Evolutionary conservation across 64 coral and sea anemone genomes (phyloP).

Genomic region (Dendrophyllia cribrosa): DNA sequence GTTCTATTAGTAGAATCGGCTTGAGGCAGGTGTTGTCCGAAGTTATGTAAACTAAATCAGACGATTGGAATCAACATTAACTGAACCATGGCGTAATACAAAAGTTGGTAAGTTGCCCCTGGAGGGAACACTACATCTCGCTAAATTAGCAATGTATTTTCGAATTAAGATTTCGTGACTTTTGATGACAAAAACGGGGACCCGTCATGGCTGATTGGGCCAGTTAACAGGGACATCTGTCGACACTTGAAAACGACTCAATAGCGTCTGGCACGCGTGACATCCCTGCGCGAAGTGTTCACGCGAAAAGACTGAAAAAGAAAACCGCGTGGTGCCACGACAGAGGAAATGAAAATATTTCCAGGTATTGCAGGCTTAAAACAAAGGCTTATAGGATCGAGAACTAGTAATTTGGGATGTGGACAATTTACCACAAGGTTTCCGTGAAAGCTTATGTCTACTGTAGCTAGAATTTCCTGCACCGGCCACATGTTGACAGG

Average conservation of each 20-base stretch:
- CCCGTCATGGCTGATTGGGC: background rate
- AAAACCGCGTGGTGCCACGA: background rate
- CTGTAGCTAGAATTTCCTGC: background rate
- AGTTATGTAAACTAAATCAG: background rate
- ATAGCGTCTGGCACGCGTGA: background rate
- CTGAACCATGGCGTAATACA: background rate
- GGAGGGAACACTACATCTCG: background rate
- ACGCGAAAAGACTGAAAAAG: background rate
- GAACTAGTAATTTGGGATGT: background rate
- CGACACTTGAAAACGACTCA: background rate
- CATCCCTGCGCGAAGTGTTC: background rate
- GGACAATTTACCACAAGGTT: background rate
- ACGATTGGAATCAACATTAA: background rate
- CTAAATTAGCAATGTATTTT: background rate
- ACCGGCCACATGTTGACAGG: constrained; percentile 25
- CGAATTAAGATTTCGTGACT: constrained; percentile 27
- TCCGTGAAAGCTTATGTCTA: background rate
- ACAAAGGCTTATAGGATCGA: constrained; percentile 18
- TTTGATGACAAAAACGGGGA: background rate
- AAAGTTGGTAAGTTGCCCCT: background rate
- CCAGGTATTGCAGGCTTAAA: background rate
- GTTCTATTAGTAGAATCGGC: background rate
- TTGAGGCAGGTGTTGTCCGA: background rate
- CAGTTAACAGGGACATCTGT: constrained; percentile 14
- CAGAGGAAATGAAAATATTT: background rate